Percentiles rank a stretch among this genome's conserved stretches.
Conservation (phyloP, 30 jellyfish, hydroid and myxozoan genomes). For the Cassiopea xamachana region DNA sequence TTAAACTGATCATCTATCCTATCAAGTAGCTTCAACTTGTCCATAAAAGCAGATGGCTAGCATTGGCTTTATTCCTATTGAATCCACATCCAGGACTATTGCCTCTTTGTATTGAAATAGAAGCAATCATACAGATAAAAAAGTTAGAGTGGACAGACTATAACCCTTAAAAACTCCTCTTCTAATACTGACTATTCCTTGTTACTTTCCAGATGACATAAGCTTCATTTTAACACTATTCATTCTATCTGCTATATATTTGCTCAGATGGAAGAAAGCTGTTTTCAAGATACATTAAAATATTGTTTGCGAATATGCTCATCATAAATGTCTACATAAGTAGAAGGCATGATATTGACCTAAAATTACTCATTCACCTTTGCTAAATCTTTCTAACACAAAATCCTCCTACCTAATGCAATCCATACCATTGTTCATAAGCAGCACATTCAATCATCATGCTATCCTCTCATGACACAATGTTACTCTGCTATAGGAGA, state of each 20-base stretch:
- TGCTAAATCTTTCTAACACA: no score
- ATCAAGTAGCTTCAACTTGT: neutral
- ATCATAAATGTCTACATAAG: neutral
- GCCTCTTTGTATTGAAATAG: neutral
- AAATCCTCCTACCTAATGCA: no score
- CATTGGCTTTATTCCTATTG: neutral
- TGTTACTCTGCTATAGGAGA: no score
- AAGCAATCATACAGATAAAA: neutral
- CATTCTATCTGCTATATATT: neutral
- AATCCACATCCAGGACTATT: neutral
- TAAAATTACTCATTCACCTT: no score
- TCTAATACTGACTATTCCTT: neutral
- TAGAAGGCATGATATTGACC: neutral
- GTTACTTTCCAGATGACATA: neutral
- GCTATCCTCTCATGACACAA: no score
- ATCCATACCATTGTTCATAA: no score
- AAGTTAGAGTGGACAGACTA: neutral
- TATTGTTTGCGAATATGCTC: neutral
- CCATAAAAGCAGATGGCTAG: neutral
- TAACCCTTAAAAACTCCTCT: constrained; percentile 18
- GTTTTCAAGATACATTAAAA: neutral
- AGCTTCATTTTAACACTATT: neutral
- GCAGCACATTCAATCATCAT: no score
- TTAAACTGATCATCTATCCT: neutral
- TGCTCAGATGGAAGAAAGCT: neutral